Evolutionary conservation across 2,797 vertebrate genomes (phyloP).

Genomic region (Vultur gryphus): DNA sequence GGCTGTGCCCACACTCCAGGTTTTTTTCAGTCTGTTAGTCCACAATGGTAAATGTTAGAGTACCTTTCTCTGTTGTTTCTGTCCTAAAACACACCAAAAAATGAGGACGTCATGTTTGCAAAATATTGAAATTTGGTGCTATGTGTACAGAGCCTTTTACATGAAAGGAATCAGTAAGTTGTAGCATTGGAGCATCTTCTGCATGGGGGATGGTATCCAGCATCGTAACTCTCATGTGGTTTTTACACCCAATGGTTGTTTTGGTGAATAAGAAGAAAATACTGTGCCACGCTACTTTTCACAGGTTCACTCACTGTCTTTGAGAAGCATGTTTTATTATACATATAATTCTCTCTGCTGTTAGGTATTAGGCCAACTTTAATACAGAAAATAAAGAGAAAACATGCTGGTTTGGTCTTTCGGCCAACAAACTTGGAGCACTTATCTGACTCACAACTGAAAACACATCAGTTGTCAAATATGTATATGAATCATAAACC

Average conservation of each 20-base stretch:
- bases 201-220: not conserved
- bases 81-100: not conserved
- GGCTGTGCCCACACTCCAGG: not conserved
- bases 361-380: slow-evolving; percentile 12
- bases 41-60: not conserved
- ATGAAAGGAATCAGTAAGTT: not conserved
- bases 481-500: not conserved
- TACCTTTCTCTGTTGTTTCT: not conserved
- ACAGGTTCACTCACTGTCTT: slow-evolving; percentile 5
- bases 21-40: not conserved
- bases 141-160: not conserved
- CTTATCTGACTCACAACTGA: slow-evolving; percentile 14
- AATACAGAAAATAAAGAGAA: not conserved
- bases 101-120: not conserved
- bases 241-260: not conserved
- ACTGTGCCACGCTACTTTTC: not conserved
- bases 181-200: not conserved
- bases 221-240: not conserved
- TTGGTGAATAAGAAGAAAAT: not conserved
- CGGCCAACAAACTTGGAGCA: not conserved
- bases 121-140: not conserved
- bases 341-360: not conserved
- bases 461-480: slow-evolving; percentile 5
- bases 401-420: not conserved
- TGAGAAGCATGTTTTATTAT: not conserved